Conservation (phyloP, 2,888 invertebrate species). For the Myopa testacea region DNA sequence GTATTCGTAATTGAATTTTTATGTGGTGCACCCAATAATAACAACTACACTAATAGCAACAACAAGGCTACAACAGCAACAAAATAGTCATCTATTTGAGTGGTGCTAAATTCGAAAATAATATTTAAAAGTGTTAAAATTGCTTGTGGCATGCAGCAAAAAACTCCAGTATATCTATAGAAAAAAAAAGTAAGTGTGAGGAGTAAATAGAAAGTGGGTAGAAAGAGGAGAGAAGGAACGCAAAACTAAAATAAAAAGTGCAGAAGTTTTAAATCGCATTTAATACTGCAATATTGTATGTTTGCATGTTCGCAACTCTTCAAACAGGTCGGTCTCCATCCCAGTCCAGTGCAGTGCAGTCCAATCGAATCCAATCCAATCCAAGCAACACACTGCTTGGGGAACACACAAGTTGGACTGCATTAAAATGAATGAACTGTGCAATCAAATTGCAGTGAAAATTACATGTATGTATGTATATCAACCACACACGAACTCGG, state of each 20-base stretch:
- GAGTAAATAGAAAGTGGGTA: neutral
- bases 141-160: neutral
- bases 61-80: no score
- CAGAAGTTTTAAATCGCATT: constrained; percentile 19
- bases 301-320: neutral
- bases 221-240: neutral
- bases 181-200: neutral
- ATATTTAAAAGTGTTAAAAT: neutral
- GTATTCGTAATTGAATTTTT: neutral
- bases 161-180: neutral
- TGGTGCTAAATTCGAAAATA: neutral
- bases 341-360: no score
- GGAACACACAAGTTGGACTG: neutral
- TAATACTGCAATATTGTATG: constrained; percentile 7
- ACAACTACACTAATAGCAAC: no score
- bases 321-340: neutral
- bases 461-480: neutral
- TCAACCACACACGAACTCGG: neutral
- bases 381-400: no score
- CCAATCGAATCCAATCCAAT: no score
- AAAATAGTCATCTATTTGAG: neutral
- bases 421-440: constrained; percentile 7
- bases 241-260: neutral
- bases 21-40: neutral
- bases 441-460: constrained; percentile 7